phyloP scores from a whole-genome alignment of 2,113 vertebrate genomes.

The Pseudopipra pipra region DNA sequence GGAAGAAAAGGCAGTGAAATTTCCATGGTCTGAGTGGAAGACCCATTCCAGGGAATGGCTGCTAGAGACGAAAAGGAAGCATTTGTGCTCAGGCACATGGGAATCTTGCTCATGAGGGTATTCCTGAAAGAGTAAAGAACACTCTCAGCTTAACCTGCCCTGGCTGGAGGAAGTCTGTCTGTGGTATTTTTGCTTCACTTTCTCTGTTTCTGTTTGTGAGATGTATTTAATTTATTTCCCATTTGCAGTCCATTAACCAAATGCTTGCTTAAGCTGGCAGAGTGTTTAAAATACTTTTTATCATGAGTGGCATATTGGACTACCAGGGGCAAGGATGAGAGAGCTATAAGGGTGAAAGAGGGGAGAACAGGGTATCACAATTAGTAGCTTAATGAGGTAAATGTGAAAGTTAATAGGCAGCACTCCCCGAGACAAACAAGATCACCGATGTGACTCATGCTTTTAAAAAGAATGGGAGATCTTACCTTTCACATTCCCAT shows the following conservation, averaged over 20 bases:
- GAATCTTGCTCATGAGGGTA: background rate
- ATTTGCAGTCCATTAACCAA: background rate
- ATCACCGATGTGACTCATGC: rapidly evolving
- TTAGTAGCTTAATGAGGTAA: background rate
- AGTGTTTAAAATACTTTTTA: background rate
- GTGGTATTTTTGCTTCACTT: background rate
- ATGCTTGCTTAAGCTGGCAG: background rate
- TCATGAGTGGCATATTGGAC: background rate
- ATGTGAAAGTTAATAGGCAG: background rate
- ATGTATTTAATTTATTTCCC: background rate
- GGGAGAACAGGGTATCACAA: background rate
- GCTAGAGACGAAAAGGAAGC: background rate
- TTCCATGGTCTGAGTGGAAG: background rate
- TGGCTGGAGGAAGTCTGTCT: background rate
- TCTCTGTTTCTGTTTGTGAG: background rate
- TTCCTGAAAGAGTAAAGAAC: background rate
- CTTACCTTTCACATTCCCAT: background rate
- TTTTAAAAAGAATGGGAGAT: background rate
- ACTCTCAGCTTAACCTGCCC: background rate
- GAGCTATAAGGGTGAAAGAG: background rate
- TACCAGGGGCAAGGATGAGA: background rate
- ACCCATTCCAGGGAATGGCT: background rate
- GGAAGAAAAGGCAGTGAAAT: background rate
- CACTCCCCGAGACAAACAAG: background rate
- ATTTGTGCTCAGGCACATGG: background rate